These are phyloP conservation scores for Acronicta alni DNA, from an alignment of 2,888 invertebrate genomes.

Conservation along the genomic window DNA sequence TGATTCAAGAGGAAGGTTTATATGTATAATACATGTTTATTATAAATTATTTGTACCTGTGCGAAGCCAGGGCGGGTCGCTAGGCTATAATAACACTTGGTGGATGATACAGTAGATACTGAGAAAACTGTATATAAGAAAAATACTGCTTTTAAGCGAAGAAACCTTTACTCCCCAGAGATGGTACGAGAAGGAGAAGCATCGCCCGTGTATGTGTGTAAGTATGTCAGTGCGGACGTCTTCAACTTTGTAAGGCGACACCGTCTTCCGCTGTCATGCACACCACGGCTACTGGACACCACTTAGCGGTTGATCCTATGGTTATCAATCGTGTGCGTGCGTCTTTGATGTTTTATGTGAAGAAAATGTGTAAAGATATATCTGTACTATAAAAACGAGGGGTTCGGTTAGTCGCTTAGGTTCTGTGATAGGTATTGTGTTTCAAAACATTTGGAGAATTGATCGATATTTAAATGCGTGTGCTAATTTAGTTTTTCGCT, in stretches of 20 bases:
- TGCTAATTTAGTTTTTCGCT: too few species aligned
- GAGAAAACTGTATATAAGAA: too few species aligned
- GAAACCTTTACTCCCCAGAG: slow-evolving; percentile 19
- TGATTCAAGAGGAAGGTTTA: too few species aligned
- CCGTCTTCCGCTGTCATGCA: slow-evolving; percentile 47
- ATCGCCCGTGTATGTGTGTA: not conserved
- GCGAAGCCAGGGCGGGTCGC: too few species aligned
- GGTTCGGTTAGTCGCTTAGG: too few species aligned
- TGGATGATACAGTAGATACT: too few species aligned
- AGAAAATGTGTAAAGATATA: not conserved
- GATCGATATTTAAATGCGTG: not conserved
- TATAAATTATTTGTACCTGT: too few species aligned
- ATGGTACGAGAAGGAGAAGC: slow-evolving; percentile 8
- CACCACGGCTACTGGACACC: slow-evolving; percentile 43
- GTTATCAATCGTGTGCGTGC: slow-evolving; percentile 8
- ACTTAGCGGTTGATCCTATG: slow-evolving; percentile 22
- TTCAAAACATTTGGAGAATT: not conserved
- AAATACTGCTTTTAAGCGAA: not conserved
- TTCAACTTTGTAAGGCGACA: slow-evolving; percentile 53
- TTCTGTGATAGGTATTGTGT: too few species aligned
- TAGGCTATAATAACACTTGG: too few species aligned
- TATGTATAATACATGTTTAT: too few species aligned
- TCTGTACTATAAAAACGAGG: not conserved
- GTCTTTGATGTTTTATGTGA: slow-evolving; percentile 21
- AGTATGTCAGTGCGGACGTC: slow-evolving; percentile 25